phyloP scores from a whole-genome alignment of 2,888 invertebrate genomes.

The Oscheius sp. region DNA sequence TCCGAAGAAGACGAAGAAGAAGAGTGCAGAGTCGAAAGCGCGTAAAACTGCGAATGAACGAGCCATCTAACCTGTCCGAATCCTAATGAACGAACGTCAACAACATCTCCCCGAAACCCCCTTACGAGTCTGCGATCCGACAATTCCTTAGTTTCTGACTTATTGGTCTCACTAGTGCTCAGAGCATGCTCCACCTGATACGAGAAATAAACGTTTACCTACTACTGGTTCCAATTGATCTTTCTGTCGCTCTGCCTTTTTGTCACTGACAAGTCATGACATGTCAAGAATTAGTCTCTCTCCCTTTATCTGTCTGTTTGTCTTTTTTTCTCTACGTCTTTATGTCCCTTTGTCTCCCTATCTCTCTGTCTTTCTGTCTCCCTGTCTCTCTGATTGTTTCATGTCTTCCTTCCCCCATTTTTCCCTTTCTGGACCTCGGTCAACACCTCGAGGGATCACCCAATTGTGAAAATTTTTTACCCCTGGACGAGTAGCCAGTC shows the following conservation, averaged over 20 bases:
- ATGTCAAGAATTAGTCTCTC: no score
- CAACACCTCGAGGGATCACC: neutral
- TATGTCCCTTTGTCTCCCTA: no score
- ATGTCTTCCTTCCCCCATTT: neutral
- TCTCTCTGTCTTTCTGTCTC: neutral
- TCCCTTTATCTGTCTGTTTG: no score
- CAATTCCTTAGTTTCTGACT: neutral
- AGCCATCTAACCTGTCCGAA: no score
- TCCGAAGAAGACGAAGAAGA: constrained; percentile 65
- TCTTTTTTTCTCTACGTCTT: no score
- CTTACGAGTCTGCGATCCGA: constrained; percentile 6
- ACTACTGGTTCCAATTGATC: neutral
- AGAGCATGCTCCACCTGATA: no score
- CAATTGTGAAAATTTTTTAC: neutral
- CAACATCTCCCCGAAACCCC: neutral
- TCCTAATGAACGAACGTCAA: no score
- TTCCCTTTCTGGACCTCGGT: no score
- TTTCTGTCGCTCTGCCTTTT: neutral
- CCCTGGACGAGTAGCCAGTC: neutral
- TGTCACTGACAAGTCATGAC: no score
- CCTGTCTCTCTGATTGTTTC: neutral
- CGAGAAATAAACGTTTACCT: no score
- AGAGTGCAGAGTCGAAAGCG: constrained; percentile 63
- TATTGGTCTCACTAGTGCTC: no score
- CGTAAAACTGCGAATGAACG: constrained; percentile 40